Evolutionary conservation across 2,113 vertebrate genomes (phyloP), one percentile per base, ranked within the genome.

Genomic region (Cyprinus carpio): DNA sequence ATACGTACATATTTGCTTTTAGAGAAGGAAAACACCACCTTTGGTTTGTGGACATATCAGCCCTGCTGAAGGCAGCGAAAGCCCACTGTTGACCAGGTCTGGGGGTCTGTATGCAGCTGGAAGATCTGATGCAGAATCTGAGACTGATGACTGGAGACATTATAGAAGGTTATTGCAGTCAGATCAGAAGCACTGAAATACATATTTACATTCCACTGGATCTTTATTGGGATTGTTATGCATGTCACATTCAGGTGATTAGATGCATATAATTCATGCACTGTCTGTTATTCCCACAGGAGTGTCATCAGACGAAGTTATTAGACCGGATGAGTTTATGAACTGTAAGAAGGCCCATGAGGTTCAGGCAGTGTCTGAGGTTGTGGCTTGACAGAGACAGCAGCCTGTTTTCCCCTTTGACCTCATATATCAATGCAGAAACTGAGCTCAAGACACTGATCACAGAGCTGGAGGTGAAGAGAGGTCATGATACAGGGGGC

Each of bases 261-360:
- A 54, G 12, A 76, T 16, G 54, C 29, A 6, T n/a, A 18, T 31
- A 82, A 37, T 8, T 23, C n/a, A 81, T 20, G 37, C 29, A 11
- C 29, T 31, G 3, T 56, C 15, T 81, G 8, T 23, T 9, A 62
- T 85, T 43, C 83, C 56, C 82, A 31, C 34, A 81, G 79, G 62
- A 72, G 25, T n/a, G 27, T n/a, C 29, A 56, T 84, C 58, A 95
- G 93, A 64, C 87, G 60, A 84, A 90, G 92, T 76, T 87, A 60
- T 97, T 75, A 95, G 94, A 88, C 90, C 93, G 0, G 94, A 96
- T 84, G 96, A 97, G 82, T 99, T 99, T 88, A 99, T 99, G 98
- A 99, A 96, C 92, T 93, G 89, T 79, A 99, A 99, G 91, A 99
- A 99, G 84, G 97, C 97, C 20, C 98, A 99, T 89, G 98, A 99